Evolutionary conservation across 2,797 vertebrate genomes (phyloP), one percentile per base, ranked within the genome.

Genomic region (Hydrocynus forskahlii): DNA sequence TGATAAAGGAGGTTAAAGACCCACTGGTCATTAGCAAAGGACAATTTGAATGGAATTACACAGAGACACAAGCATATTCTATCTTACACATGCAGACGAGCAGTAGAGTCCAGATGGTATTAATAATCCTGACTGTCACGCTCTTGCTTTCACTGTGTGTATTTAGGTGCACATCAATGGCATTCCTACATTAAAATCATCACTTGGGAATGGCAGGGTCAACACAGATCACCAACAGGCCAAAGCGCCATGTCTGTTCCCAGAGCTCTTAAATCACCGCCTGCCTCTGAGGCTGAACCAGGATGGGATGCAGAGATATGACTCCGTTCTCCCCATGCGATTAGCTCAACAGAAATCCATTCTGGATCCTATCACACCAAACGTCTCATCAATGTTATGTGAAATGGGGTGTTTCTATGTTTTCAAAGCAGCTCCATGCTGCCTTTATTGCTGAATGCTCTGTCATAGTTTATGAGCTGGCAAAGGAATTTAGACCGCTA

Each of bases 81-180:
- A 14, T 19, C 57, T 16, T 25, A 23, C 71, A 81, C n/a, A 63
- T 12, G 25, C 45, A 52, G 4, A 38, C 0, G 4, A 45, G 55
- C 29, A 23, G 77, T 84, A 84, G 72, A 89, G 17, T 86, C 88
- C 90, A 91, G 88, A 81, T 92, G 92, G 85, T 93, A 91, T 87
- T 91, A 86, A 89, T 92, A 84, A 92, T 48, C 55, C 52, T 72
- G 54, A 85, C 80, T 74, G 29, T 87, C 90, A 86, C 88, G 66
- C 80, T 81, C 70, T 35, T 48, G 57, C 54, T 80, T 80, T 84
- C 62, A 76, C 0, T 52, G 21, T 57, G 88, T 90, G 89, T 91
- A 88, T 92, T 89, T 90, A 90, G 87, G 88, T 89, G 87, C 78
- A 90, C 89, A 89, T 89, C 86, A 84, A 77, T 88, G 88, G 86